Evolutionary conservation across 1,140 invertebrate genomes (phyloP).

Genomic region (Manduca sexta): DNA sequence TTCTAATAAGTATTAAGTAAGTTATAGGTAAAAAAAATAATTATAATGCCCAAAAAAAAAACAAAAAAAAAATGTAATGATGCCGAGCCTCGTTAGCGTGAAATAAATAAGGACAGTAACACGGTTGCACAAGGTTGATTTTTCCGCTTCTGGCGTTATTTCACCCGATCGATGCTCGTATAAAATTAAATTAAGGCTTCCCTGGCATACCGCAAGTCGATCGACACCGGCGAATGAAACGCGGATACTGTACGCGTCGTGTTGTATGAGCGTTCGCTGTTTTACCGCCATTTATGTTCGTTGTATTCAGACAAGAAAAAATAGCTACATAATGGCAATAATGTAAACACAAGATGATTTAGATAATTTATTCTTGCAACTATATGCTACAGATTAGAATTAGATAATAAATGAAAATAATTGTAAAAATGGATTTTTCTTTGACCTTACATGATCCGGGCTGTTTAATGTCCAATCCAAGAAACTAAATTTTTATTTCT

Average conservation of each 20-base stretch:
- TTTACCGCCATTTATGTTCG: not conserved
- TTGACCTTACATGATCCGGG: too few species aligned
- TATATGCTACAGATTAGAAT: conserved; percentile 66
- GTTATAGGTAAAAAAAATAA: conserved; percentile 59
- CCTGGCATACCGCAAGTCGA: conserved; percentile 47
- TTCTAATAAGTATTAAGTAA: conserved; percentile 69
- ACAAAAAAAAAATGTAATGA: conserved; percentile 52
- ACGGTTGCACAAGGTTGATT: conserved; percentile 28
- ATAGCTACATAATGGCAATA: conserved; percentile 38
- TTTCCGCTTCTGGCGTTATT: conserved; percentile 38
- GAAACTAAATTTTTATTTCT: too few species aligned
- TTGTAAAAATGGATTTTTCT: conserved; percentile 34
- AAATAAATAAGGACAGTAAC: conserved; percentile 32
- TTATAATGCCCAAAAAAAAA: conserved; percentile 40
- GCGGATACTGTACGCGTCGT: conserved; percentile 42
- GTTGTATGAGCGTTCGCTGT: conserved; percentile 18
- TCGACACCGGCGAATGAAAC: conserved; percentile 17
- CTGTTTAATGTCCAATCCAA: too few species aligned
- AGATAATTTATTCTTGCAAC: conserved; percentile 64
- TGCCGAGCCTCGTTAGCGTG: conserved; percentile 53
- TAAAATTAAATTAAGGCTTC: conserved; percentile 62
- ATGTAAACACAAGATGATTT: conserved; percentile 32
- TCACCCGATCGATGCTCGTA: conserved; percentile 51
- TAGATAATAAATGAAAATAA: conserved; percentile 71
- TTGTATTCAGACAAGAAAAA: conserved; percentile 2